A percentile compares a stretch with the other conserved stretches of the same genome.
These are phyloP conservation scores for Caenorhabditis sp. DNA, from an alignment of 2,888 invertebrate species.

Conservation along the genomic window DNA sequence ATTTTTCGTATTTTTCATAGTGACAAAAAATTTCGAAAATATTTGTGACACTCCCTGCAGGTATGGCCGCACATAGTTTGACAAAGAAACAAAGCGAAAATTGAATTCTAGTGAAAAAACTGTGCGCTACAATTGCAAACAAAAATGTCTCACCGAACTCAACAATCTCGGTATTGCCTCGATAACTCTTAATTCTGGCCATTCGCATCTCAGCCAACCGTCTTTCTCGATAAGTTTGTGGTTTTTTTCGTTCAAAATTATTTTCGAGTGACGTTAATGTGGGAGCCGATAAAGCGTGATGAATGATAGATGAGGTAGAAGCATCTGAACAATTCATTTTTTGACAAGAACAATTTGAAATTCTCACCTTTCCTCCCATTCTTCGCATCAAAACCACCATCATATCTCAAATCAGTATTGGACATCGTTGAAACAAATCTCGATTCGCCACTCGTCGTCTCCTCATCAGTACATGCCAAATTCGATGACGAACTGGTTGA, in stretches of 20 bases:
- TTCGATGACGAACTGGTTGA: constrained; percentile 6
- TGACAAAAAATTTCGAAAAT: too few relatives aligned
- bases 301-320: background rate
- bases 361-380: background rate
- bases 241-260: constrained; percentile 15
- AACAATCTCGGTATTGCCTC: constrained; percentile 18
- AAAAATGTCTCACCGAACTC: constrained; percentile 39
- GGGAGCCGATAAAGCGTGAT: constrained; percentile 2
- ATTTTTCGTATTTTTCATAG: too few relatives aligned
- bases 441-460: background rate
- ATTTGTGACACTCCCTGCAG: too few relatives aligned
- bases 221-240: constrained; percentile 24
- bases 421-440: constrained; percentile 1
- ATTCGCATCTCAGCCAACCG: constrained; percentile 20
- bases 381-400: background rate
- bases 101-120: too few relatives aligned
- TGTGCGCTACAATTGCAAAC: too few relatives aligned
- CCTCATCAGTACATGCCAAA: constrained; percentile 6
- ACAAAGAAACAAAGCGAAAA: too few relatives aligned
- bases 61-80: too few relatives aligned
- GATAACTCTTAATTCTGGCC: constrained; percentile 25
- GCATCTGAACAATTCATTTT: constrained; percentile 4
- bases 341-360: background rate
- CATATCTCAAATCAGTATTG: background rate
- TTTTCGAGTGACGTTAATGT: background rate